Evolutionary conservation across 2,888 invertebrate genomes (phyloP).

Genomic region (Microplitis manilae): DNA sequence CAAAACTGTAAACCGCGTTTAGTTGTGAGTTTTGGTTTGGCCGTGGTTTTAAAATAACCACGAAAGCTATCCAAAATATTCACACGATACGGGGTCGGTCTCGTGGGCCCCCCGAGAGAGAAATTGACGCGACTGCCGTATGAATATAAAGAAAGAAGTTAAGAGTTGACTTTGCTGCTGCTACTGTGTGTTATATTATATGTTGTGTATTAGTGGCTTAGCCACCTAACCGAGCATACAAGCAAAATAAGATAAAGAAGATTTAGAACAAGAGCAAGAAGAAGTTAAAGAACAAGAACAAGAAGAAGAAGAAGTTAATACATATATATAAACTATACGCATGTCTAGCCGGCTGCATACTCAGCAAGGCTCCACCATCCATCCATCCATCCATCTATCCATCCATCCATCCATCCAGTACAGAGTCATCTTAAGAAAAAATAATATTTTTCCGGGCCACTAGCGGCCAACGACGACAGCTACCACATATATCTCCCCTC

Average conservation of each 20-base stretch:
- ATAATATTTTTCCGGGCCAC: slow-evolving; percentile 49
- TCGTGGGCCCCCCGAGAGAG: slow-evolving; percentile 39
- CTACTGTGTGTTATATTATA: slow-evolving; percentile 4
- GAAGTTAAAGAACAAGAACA: no score
- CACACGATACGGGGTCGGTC: slow-evolving; percentile 60
- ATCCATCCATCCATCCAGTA: slow-evolving; percentile 13
- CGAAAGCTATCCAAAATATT: slow-evolving; percentile 58
- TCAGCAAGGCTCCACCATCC: slow-evolving; percentile 16
- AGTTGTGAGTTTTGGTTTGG: slow-evolving; percentile 11
- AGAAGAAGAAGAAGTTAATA: slow-evolving; percentile 3
- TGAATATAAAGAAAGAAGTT: slow-evolving; percentile 34
- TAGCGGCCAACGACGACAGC: slow-evolving; percentile 34
- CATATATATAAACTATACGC: slow-evolving; percentile 21
- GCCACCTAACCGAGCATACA: slow-evolving; percentile 17
- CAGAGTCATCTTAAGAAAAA: slow-evolving; percentile 45
- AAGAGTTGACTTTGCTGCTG: slow-evolving; percentile 15
- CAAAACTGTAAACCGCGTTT: background rate
- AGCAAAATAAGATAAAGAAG: slow-evolving; percentile 24
- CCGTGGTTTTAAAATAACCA: slow-evolving; percentile 31
- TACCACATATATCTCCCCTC: slow-evolving; percentile 34
- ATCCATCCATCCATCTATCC: background rate
- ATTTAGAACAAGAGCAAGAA: background rate
- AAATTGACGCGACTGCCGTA: slow-evolving; percentile 50
- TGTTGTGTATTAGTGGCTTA: background rate
- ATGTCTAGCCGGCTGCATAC: slow-evolving; percentile 27